phyloP scores from a whole-genome alignment of 23 tunicate genomes.

The Ciona savignyi region DNA sequence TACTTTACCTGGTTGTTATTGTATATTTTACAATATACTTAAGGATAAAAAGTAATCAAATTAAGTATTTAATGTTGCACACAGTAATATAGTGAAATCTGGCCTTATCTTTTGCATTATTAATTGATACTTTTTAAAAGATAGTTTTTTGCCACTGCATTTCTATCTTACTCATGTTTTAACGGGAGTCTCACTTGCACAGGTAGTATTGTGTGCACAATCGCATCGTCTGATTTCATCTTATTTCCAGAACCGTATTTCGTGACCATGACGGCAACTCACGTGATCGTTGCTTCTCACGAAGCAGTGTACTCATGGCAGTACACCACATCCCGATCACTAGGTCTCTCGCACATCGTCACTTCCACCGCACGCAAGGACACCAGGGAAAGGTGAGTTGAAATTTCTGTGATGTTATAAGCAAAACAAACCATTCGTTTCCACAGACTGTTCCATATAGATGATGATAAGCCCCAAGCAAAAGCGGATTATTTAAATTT shows the following conservation, averaged over 20 bases:
- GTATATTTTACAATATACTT: no score
- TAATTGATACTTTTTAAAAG: no score
- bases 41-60: no score
- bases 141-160: no score
- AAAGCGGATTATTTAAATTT: constrained; percentile 52
- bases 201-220: no score
- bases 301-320: constrained; percentile 79
- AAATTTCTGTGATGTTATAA: background rate
- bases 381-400: constrained; percentile 37
- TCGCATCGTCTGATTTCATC: no score
- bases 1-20: no score
- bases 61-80: no score
- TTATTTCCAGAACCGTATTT: constrained; percentile 38
- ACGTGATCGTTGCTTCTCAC: constrained; percentile 72
- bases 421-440: background rate
- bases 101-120: no score
- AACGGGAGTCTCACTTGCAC: no score
- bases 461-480: constrained; percentile 72
- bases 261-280: constrained; percentile 71
- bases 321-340: constrained; percentile 43
- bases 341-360: constrained; percentile 48
- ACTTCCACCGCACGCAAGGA: constrained; percentile 34
- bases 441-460: constrained; percentile 64
- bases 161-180: no score
- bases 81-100: no score